Evolutionary conservation across 1,140 invertebrate genomes (phyloP), one percentile per base, ranked within the genome.

Genomic region (Epicauta chinensis): DNA sequence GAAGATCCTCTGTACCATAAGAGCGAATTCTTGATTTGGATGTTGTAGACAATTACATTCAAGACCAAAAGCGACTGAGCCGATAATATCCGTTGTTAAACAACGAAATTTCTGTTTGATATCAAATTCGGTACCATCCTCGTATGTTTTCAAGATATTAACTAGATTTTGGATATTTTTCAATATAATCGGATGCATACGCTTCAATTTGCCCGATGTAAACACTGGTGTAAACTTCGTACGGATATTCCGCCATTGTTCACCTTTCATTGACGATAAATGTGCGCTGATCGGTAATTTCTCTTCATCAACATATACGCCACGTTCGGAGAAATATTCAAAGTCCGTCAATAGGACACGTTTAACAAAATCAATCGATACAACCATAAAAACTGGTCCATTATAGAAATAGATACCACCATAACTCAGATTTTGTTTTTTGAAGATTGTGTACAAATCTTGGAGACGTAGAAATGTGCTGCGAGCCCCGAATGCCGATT

Each of bases 331-430:
- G 58, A 80, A 80, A 58, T 66, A 63, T 1, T 60, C 31, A 32
- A 78, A 78, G 52, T 79, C 73, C 39, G 73, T 77, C 0, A 72
- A 65, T 0, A 78, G 16, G 9, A 79, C 63, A 0, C 59, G 30
- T 48, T 71, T 71, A 3, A 79, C 69, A 7, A 81, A 58, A 55
- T 74, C 69, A 2, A 70, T 71, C 64, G 80, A 76, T 7, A 69
- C 60, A 11, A 68, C 56, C 15, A 63, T 31, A 32, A 52, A 59
- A 17, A 56, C 36, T 2, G 60, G 60, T 5, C 38, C 29, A n/a
- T 37, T 55, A 15, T 48, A 15, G 1, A 53, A 34, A 29, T 51
- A 58, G n/a, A 58, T 40, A 12, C 58, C 58, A 3, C 51, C 58
- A 37, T 52, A 48, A 17, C 42, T 49, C 16, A 44, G 53, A 7